These are phyloP conservation scores for Oscheius sp. DNA, from an alignment of 1,140 invertebrate genomes.

Conservation along the genomic window DNA sequence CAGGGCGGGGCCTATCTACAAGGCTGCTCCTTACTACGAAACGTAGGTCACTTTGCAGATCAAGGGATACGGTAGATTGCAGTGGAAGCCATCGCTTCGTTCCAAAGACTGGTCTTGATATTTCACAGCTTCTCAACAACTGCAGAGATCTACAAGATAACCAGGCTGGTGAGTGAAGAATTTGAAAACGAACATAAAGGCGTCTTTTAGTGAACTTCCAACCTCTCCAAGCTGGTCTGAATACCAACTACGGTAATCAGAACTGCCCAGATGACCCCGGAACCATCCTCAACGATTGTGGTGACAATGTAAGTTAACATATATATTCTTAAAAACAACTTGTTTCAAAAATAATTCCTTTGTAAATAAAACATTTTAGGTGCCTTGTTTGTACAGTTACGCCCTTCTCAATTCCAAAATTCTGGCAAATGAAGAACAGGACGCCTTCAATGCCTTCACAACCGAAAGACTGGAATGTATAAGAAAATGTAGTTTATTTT, in stretches of 20 bases:
- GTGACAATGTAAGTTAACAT: constrained; percentile 48
- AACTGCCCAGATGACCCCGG: constrained; percentile 59
- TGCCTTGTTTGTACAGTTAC: constrained; percentile 56
- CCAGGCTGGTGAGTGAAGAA: constrained; percentile 3
- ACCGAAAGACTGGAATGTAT: constrained; percentile 51
- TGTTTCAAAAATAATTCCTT: too few species aligned
- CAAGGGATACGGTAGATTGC: neutral
- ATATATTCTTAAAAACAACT: neutral
- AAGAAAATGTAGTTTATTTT: constrained; percentile 46
- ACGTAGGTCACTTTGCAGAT: constrained; percentile 35
- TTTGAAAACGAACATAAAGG: constrained; percentile 18
- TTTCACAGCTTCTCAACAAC: constrained; percentile 52
- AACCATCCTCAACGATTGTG: constrained; percentile 52
- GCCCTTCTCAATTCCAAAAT: constrained; percentile 56
- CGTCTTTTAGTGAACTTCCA: constrained; percentile 55
- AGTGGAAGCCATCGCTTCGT: constrained; percentile 37
- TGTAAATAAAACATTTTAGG: too few species aligned
- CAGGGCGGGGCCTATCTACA: constrained; percentile 55
- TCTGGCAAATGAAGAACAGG: constrained; percentile 50
- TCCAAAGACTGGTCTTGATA: constrained; percentile 45
- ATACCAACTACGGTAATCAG: constrained; percentile 44
- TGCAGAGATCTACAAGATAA: constrained; percentile 55
- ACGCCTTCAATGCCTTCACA: constrained; percentile 52
- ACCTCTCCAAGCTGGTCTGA: constrained; percentile 49
- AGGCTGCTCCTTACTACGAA: constrained; percentile 51